A percentile compares a stretch with the other conserved stretches of the same genome.
Evolutionary conservation across 2,113 vertebrate species (phyloP).

Genomic region (Gila orcuttii): DNA sequence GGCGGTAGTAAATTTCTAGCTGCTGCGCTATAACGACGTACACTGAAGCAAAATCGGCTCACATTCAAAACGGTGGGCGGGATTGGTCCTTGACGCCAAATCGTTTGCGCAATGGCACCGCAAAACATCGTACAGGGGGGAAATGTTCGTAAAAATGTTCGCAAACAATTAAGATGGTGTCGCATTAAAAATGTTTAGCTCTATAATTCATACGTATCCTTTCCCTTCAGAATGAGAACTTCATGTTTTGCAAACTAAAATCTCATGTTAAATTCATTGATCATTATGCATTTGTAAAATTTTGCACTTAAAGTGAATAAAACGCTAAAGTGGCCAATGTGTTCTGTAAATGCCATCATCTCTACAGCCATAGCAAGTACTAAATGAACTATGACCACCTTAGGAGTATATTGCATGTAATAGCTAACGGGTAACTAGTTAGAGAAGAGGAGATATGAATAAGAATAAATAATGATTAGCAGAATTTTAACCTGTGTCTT

Average conservation of each 20-base stretch:
- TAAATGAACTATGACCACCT: conserved; percentile 24
- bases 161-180: conserved; percentile 1
- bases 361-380: neutral
- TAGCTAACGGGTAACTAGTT: neutral
- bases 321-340: neutral
- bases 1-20: conserved; percentile 56
- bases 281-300: neutral
- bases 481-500: neutral
- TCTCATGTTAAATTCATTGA: neutral
- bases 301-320: neutral
- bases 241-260: neutral
- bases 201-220: neutral
- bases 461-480: neutral
- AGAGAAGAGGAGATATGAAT: neutral
- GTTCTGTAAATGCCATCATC: neutral
- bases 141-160: neutral
- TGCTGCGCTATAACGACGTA: conserved; percentile 53
- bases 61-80: conserved; percentile 52
- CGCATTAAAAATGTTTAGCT: neutral
- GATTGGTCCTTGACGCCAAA: conserved; percentile 49
- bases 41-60: conserved; percentile 53
- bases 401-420: neutral
- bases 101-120: conserved; percentile 19
- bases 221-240: neutral
- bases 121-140: neutral